A percentile compares a stretch with the other conserved stretches of the same genome.
Conservation (phyloP, 1,140 invertebrate species). For the Drosophila ercepeae region DNA sequence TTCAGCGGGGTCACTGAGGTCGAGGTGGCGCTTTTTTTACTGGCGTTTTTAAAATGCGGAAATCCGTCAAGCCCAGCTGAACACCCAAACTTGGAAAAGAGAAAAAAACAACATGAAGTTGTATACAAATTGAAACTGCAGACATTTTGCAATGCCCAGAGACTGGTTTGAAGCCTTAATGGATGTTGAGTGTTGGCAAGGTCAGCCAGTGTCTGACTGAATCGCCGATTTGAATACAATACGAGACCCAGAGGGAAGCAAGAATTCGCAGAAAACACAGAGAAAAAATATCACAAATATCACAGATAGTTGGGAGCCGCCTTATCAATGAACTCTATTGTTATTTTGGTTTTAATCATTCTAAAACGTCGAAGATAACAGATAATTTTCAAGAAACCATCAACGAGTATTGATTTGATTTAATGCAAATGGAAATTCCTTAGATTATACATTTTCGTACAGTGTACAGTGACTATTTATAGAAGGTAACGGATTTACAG, state of each 20-base stretch:
- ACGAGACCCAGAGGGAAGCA: conserved; percentile 33
- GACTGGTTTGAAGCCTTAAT: conserved; percentile 26
- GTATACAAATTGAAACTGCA: conserved; percentile 55
- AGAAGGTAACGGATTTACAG: conserved; percentile 49
- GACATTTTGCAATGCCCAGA: conserved; percentile 40
- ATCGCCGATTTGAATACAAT: conserved; percentile 72
- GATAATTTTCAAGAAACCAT: too few relatives aligned
- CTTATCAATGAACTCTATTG: conserved; percentile 6
- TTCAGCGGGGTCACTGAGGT: conserved; percentile 42
- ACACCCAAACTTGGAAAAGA: conserved; percentile 6
- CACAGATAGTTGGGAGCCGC: neutral
- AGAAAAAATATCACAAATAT: conserved; percentile 16
- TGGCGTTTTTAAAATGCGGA: conserved; percentile 53
- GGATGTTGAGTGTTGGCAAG: conserved; percentile 55
- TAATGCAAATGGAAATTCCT: too few relatives aligned
- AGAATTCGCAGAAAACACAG: conserved; percentile 59
- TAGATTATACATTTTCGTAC: neutral
- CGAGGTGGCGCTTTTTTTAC: conserved; percentile 37
- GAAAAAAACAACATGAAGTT: too few relatives aligned
- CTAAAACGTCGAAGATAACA: neutral
- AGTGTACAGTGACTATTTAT: conserved; percentile 18
- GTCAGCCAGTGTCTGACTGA: conserved; percentile 66
- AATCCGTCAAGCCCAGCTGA: conserved; percentile 71
- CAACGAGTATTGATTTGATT: too few relatives aligned
- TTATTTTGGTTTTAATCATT: neutral